A percentile compares a stretch with the other conserved stretches of the same genome.
Conservation (phyloP, 2,113 vertebrate species). For the Sciurus niger region DNA sequence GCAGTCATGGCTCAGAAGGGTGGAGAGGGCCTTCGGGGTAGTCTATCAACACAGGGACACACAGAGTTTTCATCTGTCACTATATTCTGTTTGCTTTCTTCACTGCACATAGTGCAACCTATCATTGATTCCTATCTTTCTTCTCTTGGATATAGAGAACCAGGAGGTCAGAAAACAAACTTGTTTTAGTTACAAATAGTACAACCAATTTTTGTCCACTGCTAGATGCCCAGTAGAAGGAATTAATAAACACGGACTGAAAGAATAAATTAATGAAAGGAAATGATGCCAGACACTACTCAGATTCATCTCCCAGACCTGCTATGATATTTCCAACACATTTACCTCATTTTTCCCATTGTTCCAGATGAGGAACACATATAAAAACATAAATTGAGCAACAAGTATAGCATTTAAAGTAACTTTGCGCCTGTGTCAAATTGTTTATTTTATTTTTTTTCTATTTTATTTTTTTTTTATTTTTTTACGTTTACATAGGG, state of each 20-base stretch:
- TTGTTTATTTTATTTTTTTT: too few relatives aligned
- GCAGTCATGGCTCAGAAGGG: background rate
- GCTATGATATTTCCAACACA: background rate
- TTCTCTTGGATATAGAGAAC: background rate
- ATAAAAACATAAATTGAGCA: too few relatives aligned
- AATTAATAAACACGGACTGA: constrained; percentile 4
- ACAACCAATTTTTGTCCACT: background rate
- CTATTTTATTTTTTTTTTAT: too few relatives aligned
- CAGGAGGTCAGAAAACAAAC: background rate
- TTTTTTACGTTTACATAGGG: too few relatives aligned
- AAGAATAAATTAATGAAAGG: background rate
- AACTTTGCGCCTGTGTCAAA: too few relatives aligned
- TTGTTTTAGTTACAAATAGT: background rate
- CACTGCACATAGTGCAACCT: background rate
- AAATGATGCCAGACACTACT: background rate
- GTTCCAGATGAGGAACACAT: too few relatives aligned
- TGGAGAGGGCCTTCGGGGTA: background rate
- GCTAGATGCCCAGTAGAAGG: background rate
- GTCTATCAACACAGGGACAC: background rate
- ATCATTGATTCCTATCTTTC: background rate
- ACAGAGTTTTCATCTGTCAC: background rate
- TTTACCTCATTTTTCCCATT: background rate
- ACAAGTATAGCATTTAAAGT: too few relatives aligned
- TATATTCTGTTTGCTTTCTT: background rate
- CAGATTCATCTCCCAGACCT: background rate